These are phyloP conservation scores for Trichechus manatus DNA, from an alignment of 2,113 vertebrate genomes.

Conservation along the genomic window DNA sequence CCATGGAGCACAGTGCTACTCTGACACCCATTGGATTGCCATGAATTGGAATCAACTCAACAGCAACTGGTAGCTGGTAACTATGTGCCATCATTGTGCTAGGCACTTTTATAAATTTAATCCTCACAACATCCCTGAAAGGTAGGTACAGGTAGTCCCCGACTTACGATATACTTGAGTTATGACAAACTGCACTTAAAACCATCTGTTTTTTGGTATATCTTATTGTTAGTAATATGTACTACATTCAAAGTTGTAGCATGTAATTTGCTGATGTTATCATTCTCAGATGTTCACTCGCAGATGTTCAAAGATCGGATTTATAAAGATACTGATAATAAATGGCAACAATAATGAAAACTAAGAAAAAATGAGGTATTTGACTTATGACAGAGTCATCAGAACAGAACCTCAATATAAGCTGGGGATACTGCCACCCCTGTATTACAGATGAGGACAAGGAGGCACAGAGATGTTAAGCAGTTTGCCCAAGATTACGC, in stretches of 20 bases:
- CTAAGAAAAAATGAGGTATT: neutral
- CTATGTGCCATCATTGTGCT: neutral
- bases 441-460: neutral
- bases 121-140: neutral
- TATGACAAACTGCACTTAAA: neutral
- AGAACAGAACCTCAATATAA: neutral
- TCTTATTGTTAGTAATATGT: neutral
- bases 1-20: neutral
- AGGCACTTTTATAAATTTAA: rapidly evolving
- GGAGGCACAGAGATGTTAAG: neutral
- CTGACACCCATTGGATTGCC: neutral
- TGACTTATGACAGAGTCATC: neutral
- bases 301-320: neutral
- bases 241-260: no score
- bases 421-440: neutral
- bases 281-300: neutral
- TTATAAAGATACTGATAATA: neutral
- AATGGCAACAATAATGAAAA: neutral
- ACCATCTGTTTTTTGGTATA: neutral
- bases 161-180: neutral
- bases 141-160: neutral
- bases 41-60: neutral
- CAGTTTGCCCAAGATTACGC: neutral
- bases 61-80: neutral
- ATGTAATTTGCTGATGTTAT: no score